A percentile compares a stretch with the other conserved stretches of the same genome.
Evolutionary conservation across 2,113 vertebrate genomes (phyloP).

Genomic region (Menidia beryllina): DNA sequence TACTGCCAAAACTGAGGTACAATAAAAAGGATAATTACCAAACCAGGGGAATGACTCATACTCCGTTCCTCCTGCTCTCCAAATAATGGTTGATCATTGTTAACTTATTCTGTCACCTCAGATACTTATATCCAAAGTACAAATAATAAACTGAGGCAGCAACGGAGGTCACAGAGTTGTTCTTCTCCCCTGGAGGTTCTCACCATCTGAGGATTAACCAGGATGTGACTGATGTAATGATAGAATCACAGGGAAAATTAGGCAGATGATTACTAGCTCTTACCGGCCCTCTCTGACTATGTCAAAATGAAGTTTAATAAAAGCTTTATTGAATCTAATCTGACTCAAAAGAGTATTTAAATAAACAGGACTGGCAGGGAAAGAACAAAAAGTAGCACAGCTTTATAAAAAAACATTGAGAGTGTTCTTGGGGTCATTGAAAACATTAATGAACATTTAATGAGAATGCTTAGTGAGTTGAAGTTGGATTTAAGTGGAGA

Average conservation of each 20-base stretch:
- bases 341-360: slow-evolving; percentile 54
- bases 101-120: slow-evolving; percentile 43
- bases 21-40: slow-evolving; percentile 60
- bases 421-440: slow-evolving; percentile 33
- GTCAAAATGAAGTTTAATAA: slow-evolving; percentile 66
- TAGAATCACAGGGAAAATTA: slow-evolving; percentile 49
- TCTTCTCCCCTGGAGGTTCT: slow-evolving; percentile 55
- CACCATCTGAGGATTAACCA: slow-evolving; percentile 57
- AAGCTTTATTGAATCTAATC: slow-evolving; percentile 69
- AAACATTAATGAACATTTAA: slow-evolving; percentile 19
- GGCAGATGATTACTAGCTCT: slow-evolving; percentile 46
- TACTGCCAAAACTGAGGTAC: slow-evolving; percentile 52
- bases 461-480: not conserved
- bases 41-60: slow-evolving; percentile 60
- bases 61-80: slow-evolving; percentile 33
- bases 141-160: slow-evolving; percentile 55
- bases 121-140: slow-evolving; percentile 40
- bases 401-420: slow-evolving; percentile 25
- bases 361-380: slow-evolving; percentile 52
- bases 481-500: slow-evolving; percentile 12
- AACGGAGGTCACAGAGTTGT: slow-evolving; percentile 55
- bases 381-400: slow-evolving; percentile 37
- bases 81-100: slow-evolving; percentile 40
- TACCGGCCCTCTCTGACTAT: slow-evolving; percentile 30
- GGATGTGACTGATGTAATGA: slow-evolving; percentile 60